Base-by-base conservation (phyloP, 2,797 vertebrate genomes). In the Gobio occitaniae region DNA sequence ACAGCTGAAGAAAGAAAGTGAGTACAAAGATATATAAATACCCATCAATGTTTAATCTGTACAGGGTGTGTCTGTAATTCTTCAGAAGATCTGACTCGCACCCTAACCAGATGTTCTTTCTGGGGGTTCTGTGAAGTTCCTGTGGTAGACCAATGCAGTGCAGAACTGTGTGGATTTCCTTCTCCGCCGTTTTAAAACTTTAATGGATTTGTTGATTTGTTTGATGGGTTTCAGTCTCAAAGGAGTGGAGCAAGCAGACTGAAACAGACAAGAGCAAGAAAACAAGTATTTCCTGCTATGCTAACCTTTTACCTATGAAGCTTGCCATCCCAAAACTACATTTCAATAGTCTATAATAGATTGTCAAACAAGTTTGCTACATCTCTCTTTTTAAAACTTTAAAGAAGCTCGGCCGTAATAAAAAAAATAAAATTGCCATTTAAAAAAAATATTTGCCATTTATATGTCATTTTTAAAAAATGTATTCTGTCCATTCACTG, bases 1-100 rank as follows among this genome's bases (percentile, higher is more conserved):
- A n/a, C 97, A 98, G 92, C 92, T 99, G 85, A 96, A 90, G 92
- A 88, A 71, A 90, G 96, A 97, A 89, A 95, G 98, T 99, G 93
- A 97, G 97, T 96, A 56, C 41, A 61, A 19, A 38, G 16, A 16
- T 9, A 3, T 70, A 56, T 21, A 68, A 70, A 65, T 17, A 19
- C n/a, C 8, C 21, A 65, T 52, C 32, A 72, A 19, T 70, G 19
- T 48, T 70, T 78, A 29, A 52, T 75, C 32, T 75, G 19, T 68
- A 36, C 11, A 17, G 41, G 25, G 13, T 25, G 54, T 71, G 50
- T 78, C 36, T 70, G 25, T 13, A 32, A 54, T 29, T 83, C 61
- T 68, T 63, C 13, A 13, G 61, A 68, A 38, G 65, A 52, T 80
- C 32, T 69, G 48, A 50, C 17, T 38, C 1, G 0, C 56, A 81